A percentile compares a stretch with the other conserved stretches of the same genome.
phyloP scores from a whole-genome alignment of 2,797 vertebrate genomes.

The Spinus pinus region DNA sequence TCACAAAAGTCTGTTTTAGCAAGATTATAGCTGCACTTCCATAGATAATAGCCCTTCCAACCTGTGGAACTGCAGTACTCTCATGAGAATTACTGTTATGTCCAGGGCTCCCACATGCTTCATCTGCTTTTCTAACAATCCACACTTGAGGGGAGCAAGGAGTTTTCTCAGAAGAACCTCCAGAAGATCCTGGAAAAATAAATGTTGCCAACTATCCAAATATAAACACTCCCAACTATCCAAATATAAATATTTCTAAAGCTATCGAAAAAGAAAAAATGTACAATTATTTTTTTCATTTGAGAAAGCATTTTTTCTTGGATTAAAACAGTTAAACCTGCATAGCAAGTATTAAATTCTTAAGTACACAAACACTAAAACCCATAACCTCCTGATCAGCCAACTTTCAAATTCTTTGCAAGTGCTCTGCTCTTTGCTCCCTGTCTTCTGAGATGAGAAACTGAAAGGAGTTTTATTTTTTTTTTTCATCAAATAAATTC shows the following conservation, averaged over 20 bases:
- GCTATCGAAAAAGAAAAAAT: not conserved
- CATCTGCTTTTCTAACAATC: not conserved
- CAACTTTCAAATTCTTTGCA: not conserved
- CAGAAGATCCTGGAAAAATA: not conserved
- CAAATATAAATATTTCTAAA: not conserved
- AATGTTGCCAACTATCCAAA: not conserved
- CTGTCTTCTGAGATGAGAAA: not conserved
- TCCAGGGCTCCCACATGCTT: not conserved
- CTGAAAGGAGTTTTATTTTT: not conserved
- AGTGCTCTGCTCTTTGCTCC: not conserved
- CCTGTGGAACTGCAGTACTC: not conserved
- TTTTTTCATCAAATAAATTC: not conserved
- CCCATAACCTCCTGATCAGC: not conserved
- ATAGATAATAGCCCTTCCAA: not conserved
- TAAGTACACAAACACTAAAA: not conserved
- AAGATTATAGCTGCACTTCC: not conserved
- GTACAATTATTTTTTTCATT: not conserved
- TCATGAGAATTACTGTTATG: not conserved
- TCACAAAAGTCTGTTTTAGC: not conserved
- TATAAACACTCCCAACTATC: not conserved
- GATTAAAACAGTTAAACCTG: not conserved
- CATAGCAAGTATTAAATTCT: not conserved
- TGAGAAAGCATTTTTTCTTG: not conserved
- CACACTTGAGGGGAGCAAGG: accelerated
- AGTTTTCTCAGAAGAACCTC: conserved; percentile 6